Percentiles rank a stretch among this genome's conserved stretches.
phyloP scores from a whole-genome alignment of 2,797 vertebrate species.

The Parauchenoglanis ngamensis region DNA sequence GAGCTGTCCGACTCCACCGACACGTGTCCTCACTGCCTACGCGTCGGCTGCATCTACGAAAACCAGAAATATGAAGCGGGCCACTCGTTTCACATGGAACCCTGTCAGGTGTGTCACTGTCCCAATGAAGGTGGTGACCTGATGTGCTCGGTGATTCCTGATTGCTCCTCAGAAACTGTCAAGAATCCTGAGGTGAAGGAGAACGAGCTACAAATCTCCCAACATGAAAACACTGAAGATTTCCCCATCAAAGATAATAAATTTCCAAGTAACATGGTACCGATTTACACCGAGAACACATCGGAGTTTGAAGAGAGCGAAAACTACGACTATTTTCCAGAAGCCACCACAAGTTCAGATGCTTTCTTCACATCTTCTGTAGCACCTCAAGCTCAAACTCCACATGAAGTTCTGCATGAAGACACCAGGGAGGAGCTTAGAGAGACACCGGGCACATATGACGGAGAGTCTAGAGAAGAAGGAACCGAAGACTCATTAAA shows the following conservation, averaged over 20 bases:
- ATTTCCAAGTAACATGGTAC: constrained; percentile 47
- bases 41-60: constrained; percentile 82
- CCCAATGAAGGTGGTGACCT: constrained; percentile 84
- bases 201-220: constrained; percentile 74
- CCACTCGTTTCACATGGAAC: constrained; percentile 84
- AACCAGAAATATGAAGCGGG: constrained; percentile 87
- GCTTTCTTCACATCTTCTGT: constrained; percentile 47
- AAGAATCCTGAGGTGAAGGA: constrained; percentile 71
- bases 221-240: constrained; percentile 70
- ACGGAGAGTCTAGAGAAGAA: constrained; percentile 35
- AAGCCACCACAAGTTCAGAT: constrained; percentile 53
- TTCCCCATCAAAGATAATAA: constrained; percentile 54
- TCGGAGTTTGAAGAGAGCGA: constrained; percentile 64
- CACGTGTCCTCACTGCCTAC: constrained; percentile 82
- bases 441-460: constrained; percentile 50
- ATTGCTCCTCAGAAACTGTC: constrained; percentile 66
- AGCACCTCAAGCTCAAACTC: neutral
- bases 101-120: constrained; percentile 90
- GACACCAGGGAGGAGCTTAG: constrained; percentile 61
- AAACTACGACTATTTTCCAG: constrained; percentile 70
- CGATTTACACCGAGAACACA: constrained; percentile 57
- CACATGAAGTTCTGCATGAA: constrained; percentile 49
- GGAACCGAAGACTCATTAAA: constrained; percentile 33
- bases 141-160: constrained; percentile 86
- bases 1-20: constrained; percentile 80